Evolutionary conservation across 1,140 invertebrate genomes (phyloP).

Genomic region (Drosophila novamexicana): DNA sequence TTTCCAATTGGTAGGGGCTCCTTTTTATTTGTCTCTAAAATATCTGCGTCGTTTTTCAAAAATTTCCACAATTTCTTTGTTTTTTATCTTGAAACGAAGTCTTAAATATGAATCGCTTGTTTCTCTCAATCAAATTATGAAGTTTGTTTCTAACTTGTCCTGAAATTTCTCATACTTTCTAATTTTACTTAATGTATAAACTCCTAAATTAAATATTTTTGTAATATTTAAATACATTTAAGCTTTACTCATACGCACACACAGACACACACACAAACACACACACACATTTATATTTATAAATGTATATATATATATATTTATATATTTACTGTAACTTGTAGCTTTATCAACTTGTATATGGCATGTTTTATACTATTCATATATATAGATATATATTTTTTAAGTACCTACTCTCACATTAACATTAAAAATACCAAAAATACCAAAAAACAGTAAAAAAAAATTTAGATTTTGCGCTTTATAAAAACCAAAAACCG

Average conservation of each 20-base stretch:
- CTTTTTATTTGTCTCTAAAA: too few relatives aligned
- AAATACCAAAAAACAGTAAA: constrained; percentile 32
- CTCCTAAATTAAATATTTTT: background rate
- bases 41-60: too few relatives aligned
- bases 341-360: constrained; percentile 1
- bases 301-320: background rate
- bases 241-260: constrained; percentile 12
- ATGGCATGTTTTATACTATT: constrained; percentile 18
- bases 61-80: too few relatives aligned
- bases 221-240: background rate
- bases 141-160: too few relatives aligned
- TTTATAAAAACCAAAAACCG: constrained; percentile 46
- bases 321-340: constrained; percentile 3
- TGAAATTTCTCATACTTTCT: too few relatives aligned
- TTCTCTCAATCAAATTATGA: too few relatives aligned
- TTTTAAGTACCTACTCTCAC: constrained; percentile 6
- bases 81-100: too few relatives aligned
- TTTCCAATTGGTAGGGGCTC: too few relatives aligned
- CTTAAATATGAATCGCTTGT: too few relatives aligned
- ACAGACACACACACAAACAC: constrained; percentile 18
- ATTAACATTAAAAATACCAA: constrained; percentile 39
- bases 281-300: background rate
- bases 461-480: constrained; percentile 54
- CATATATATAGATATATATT: constrained; percentile 5
- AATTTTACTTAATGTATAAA: too few relatives aligned